Percentiles rank a stretch among this genome's conserved stretches.
phyloP scores from a whole-genome alignment of 2,797 vertebrate species.

The Eleutherodactylus coqui region DNA sequence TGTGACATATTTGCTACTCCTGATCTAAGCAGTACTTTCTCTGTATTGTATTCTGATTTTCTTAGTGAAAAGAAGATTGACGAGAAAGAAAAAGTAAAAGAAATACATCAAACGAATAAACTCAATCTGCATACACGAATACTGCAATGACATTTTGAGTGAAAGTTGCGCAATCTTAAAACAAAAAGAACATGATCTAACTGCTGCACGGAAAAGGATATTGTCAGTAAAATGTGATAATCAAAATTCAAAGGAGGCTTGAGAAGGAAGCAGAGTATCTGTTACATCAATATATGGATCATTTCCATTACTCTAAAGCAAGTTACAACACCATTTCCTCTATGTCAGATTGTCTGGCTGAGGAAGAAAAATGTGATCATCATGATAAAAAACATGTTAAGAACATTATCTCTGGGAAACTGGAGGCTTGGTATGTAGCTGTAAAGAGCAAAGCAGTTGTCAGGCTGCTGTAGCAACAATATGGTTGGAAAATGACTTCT shows the following conservation, averaged over 20 bases:
- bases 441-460: background rate
- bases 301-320: slow-evolving; percentile 44
- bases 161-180: background rate
- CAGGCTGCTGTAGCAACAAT: background rate
- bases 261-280: slow-evolving; percentile 36
- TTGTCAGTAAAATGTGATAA: slow-evolving; percentile 29
- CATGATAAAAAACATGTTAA: slow-evolving; percentile 45
- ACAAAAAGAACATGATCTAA: background rate
- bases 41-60: background rate
- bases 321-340: slow-evolving; percentile 41
- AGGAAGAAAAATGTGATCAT: slow-evolving; percentile 35
- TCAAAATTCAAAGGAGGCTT: slow-evolving; percentile 36
- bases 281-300: slow-evolving; percentile 48
- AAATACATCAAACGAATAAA: background rate
- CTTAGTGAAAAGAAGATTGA: background rate
- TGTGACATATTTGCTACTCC: background rate
- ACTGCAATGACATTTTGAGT: background rate
- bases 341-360: slow-evolving; percentile 30
- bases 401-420: slow-evolving; percentile 22
- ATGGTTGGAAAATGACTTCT: background rate
- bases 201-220: background rate
- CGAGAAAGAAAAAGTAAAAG: background rate
- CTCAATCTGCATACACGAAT: background rate
- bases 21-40: background rate
- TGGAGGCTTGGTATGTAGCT: background rate